These are phyloP conservation scores for Pituophis catenifer DNA, from an alignment of 2,113 vertebrate genomes.

Conservation along the genomic window DNA sequence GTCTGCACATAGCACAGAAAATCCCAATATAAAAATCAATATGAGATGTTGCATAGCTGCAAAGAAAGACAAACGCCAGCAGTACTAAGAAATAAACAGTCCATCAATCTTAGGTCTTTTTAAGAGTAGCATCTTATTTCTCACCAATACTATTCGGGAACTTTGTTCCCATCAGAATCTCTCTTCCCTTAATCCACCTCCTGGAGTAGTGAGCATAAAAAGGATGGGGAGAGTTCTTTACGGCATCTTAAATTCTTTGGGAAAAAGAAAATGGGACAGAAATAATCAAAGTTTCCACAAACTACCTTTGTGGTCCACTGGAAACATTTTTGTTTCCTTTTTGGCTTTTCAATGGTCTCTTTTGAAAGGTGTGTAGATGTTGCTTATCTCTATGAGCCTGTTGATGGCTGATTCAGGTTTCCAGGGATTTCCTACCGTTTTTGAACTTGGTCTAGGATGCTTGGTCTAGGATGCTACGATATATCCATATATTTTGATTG, in stretches of 20 bases:
- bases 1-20: background rate
- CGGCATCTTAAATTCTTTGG: background rate
- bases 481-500: background rate
- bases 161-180: background rate
- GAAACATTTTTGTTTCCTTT: background rate
- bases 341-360: background rate
- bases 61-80: background rate
- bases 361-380: background rate
- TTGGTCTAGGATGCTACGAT: background rate
- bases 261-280: background rate
- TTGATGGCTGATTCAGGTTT: background rate
- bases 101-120: background rate
- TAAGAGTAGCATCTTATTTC: background rate
- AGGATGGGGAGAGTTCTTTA: background rate
- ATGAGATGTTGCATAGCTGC: background rate
- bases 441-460: background rate
- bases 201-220: background rate
- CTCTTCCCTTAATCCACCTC: background rate
- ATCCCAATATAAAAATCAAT: slow-evolving; percentile 1
- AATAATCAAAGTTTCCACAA: background rate
- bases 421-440: background rate
- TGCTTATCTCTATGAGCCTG: background rate
- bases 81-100: background rate
- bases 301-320: background rate
- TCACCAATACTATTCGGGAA: background rate